Base-by-base conservation (phyloP, 2,113 vertebrate genomes). In the Urocolius indicus region DNA sequence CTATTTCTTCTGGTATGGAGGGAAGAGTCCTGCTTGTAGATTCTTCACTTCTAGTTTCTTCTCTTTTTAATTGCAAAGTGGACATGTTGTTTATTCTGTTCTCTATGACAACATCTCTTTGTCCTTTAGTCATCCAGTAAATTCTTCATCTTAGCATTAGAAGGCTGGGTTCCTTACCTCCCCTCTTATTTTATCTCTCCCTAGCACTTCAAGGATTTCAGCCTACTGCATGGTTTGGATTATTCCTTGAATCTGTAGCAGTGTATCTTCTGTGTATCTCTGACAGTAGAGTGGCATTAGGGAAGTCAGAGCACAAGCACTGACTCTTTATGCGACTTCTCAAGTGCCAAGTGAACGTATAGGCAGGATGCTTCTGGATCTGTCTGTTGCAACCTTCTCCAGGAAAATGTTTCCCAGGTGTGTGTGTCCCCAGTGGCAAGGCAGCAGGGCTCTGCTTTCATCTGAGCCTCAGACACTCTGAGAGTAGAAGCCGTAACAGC, bases 101-200 rank as follows among this genome's bases (percentile, higher is more conserved):
- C 18, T 84, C 48, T 81, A 80, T 69, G 57, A 59, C 67, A 72
- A 46, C n/a, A 66, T 84, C 90, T 89, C n/a, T 91, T 80, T 93
- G 51, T 87, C 67, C 48, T 78, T 82, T 5, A 2, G 58, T 69
- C 67, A 59, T 32, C 20, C 94, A 62, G 45, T 74, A 68, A 68
- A 82, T 90, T 68, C n/a, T 65, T 93, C 49, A 15, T 61, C 67
- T 74, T 55, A 55, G 34, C 59, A 36, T 71, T 52, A 57, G 46
- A 11, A 0, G 10, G 49, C 34, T 83, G 51, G 20, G 46, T 94
- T 51, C 62, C 81, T 78, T 89, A 43, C 66, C 16, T 8, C 26
- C 9, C 4, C 2, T 1, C 2, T 54, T 63, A 82, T 49, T 14
- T 49, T 7, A n/a, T 76, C 66, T 85, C 19, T 36, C 51, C 41